Percentiles rank a stretch among this genome's conserved stretches.
phyloP scores from a whole-genome alignment of 1,140 invertebrate species.

The Cherax destructor region DNA sequence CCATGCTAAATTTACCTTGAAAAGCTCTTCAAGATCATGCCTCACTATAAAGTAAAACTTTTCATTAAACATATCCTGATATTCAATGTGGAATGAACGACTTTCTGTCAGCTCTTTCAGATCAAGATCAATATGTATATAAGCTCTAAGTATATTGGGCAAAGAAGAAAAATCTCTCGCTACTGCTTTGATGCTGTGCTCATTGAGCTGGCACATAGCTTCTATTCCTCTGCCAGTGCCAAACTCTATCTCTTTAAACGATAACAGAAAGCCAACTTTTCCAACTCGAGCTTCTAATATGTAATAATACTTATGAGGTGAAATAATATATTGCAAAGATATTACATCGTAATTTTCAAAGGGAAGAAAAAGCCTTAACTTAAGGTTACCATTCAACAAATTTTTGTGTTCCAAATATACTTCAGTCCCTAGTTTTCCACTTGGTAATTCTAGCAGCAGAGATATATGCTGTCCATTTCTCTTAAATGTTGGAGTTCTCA shows the following conservation, averaged over 20 bases:
- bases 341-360: slow-evolving; percentile 48
- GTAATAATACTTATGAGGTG: not conserved
- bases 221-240: not conserved
- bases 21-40: slow-evolving; percentile 1
- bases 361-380: slow-evolving; percentile 18
- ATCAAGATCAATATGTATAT: slow-evolving; percentile 20
- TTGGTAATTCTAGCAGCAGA: slow-evolving; percentile 35
- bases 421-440: slow-evolving; percentile 38
- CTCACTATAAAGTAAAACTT: not conserved
- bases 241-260: not conserved
- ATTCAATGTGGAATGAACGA: slow-evolving; percentile 8
- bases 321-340: slow-evolving; percentile 9
- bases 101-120: slow-evolving; percentile 1
- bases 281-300: slow-evolving; percentile 37
- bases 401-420: not conserved
- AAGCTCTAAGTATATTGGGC: not conserved
- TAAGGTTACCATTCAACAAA: slow-evolving; percentile 11
- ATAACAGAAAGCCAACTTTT: slow-evolving; percentile 40
- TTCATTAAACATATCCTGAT: not conserved
- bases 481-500: slow-evolving; percentile 1
- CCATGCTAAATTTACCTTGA: slow-evolving; percentile 10
- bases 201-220: not conserved
- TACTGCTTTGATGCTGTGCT: not conserved
- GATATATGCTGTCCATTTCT: not conserved
- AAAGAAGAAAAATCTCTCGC: not conserved